Base-by-base conservation (phyloP, 2,113 vertebrate genomes). In the Marcusenius ussheri region DNA sequence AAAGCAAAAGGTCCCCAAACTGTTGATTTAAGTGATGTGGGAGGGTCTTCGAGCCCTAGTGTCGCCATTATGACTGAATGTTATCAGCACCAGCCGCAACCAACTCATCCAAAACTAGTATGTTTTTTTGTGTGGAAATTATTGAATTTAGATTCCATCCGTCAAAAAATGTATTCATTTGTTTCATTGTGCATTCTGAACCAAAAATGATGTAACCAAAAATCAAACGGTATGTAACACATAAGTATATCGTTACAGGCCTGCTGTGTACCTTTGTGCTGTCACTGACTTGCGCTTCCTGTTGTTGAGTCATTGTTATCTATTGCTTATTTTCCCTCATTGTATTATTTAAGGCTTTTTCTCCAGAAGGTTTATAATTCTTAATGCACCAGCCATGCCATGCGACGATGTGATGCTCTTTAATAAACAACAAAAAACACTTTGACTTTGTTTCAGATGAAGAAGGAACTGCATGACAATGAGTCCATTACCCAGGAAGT, bases 401-500 rank as follows among this genome's bases (percentile, higher is more conserved):
- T 19, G 13, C 6, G 35, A 77, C 39, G 35, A 5, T 77, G 70
- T 77, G 35, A 74, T 74, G 27, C 31, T 74, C 11, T 39, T 77
- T 77, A 77, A 17, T 15, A 39, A 39, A 19, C n/a, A 27, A 62
- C 7, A 24, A 27, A 27, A 10, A 66, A 27, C 11, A n/a, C 39
- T 50, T 42, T 85, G 7, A 51, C 49, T 89, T 8, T 88, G 84
- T 95, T 96, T 89, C 96, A 99, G 98, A 97, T 98, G 97, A 99
- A 99, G 95, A 97, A 97, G 93, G 97, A 98, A 66, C 95, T 99
- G 93, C 94, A 93, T 42, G 97, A 98, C 92, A 97, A 98, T 91
- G 98, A 99, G 92, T 98, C 98, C 93, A 95, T 99, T 95, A 96
- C 93, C 90, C 97, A 99, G 94, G 98, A 99, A 96, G 96, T 99